phyloP scores from a whole-genome alignment of 2,888 invertebrate genomes.

The Orthosia incerta region DNA sequence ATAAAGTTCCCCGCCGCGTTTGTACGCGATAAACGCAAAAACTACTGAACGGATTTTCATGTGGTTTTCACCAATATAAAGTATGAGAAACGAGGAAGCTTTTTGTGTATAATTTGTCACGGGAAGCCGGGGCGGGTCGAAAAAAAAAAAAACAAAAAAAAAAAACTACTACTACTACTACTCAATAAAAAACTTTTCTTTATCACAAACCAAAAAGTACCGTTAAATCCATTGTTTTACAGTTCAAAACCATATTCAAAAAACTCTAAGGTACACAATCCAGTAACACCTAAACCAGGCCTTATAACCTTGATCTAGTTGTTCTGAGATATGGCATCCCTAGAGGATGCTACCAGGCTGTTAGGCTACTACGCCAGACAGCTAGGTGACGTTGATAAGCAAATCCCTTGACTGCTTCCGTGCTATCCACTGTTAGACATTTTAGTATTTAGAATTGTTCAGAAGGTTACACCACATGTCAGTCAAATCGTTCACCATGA shows the following conservation, averaged over 20 bases:
- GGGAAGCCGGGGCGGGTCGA: no score
- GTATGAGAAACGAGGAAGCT: no score
- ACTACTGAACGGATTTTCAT: no score
- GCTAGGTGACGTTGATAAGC: slow-evolving; percentile 58
- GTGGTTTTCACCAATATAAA: no score
- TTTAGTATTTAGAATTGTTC: slow-evolving; percentile 3
- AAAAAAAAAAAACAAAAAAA: no score
- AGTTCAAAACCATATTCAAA: neutral
- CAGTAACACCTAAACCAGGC: slow-evolving; percentile 13
- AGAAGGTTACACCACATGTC: neutral
- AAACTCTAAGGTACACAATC: slow-evolving; percentile 2
- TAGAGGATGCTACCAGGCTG: slow-evolving; percentile 27
- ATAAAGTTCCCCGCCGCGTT: no score
- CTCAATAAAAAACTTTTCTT: no score
- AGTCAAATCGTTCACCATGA: neutral
- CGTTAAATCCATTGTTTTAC: neutral
- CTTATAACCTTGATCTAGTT: slow-evolving; percentile 32
- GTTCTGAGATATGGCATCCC: slow-evolving; percentile 39
- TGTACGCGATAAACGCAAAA: no score
- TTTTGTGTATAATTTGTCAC: no score
- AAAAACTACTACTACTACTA: no score
- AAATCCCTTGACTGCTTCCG: slow-evolving; percentile 51
- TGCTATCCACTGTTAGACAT: slow-evolving; percentile 14
- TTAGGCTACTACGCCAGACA: slow-evolving; percentile 27
- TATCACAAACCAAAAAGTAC: neutral